phyloP scores from a whole-genome alignment of 2,797 vertebrate genomes.

The Adelosebastes latens region DNA sequence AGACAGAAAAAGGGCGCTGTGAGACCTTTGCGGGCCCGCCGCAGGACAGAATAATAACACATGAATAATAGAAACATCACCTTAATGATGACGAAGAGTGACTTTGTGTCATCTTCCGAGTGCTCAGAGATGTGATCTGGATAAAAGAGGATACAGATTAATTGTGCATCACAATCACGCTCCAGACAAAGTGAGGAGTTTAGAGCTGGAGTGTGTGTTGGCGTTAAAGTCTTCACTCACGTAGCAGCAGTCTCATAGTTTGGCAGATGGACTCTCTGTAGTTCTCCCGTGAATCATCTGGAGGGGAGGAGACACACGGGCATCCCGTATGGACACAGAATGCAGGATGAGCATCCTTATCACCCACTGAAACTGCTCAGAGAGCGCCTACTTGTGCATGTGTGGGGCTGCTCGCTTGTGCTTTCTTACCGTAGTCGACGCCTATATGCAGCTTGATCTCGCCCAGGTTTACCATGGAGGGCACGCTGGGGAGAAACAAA shows the following conservation, averaged over 20 bases:
- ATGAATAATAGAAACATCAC: slow-evolving; percentile 71
- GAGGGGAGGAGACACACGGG: slow-evolving; percentile 61
- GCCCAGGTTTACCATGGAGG: slow-evolving; percentile 91
- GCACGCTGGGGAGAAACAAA: slow-evolving; percentile 81
- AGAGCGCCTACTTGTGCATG: neutral
- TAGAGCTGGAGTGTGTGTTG: neutral
- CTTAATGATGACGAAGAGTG: slow-evolving; percentile 97
- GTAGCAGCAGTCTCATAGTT: slow-evolving; percentile 91
- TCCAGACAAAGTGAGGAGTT: slow-evolving; percentile 8
- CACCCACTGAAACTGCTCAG: neutral
- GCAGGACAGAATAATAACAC: neutral
- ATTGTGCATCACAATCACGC: slow-evolving; percentile 16
- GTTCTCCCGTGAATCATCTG: slow-evolving; percentile 92
- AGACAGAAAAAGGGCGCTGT: slow-evolving; percentile 32
- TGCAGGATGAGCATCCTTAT: slow-evolving; percentile 57
- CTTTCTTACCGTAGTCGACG: slow-evolving; percentile 89
- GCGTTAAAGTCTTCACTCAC: slow-evolving; percentile 85
- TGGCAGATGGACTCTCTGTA: slow-evolving; percentile 92
- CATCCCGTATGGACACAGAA: slow-evolving; percentile 52
- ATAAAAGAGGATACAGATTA: slow-evolving; percentile 16
- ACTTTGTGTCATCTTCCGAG: slow-evolving; percentile 97
- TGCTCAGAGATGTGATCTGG: slow-evolving; percentile 93
- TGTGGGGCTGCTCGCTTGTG: neutral
- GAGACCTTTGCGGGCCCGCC: slow-evolving; percentile 22
- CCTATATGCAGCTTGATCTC: slow-evolving; percentile 92